These are phyloP conservation scores for Bilobella aurantiaca DNA, from an alignment of 1,140 invertebrate genomes.

Conservation along the genomic window DNA sequence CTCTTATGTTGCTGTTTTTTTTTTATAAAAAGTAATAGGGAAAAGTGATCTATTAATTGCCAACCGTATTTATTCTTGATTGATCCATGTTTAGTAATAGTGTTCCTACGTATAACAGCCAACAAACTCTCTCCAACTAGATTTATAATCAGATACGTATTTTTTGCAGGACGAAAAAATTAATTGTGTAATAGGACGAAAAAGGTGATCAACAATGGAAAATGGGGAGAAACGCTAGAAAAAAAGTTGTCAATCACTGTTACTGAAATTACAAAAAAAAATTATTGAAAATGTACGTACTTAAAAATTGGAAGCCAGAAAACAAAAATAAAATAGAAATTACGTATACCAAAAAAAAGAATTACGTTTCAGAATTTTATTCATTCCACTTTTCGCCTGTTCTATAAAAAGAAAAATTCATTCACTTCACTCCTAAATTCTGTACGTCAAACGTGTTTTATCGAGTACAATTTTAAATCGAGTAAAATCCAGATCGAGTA, in stretches of 20 bases:
- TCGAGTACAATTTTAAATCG: too few species aligned
- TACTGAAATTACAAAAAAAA: not conserved
- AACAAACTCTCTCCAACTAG: too few species aligned
- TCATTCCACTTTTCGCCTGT: not conserved
- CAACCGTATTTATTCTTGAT: not conserved
- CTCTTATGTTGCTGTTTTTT: too few species aligned
- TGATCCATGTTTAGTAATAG: too few species aligned
- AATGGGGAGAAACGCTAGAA: not conserved
- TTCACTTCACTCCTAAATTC: too few species aligned
- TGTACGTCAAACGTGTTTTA: too few species aligned
- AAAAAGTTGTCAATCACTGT: not conserved
- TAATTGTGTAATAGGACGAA: too few species aligned
- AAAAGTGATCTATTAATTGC: not conserved
- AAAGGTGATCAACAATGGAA: too few species aligned
- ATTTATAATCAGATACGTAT: too few species aligned
- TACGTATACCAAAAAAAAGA: not conserved
- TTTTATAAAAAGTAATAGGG: not conserved
- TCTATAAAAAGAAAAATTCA: not conserved
- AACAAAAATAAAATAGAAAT: not conserved
- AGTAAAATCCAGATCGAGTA: too few species aligned
- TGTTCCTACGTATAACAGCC: too few species aligned
- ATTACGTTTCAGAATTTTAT: not conserved
- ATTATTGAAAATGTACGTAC: not conserved
- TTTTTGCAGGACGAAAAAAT: too few species aligned
- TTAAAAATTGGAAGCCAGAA: not conserved